A percentile compares a stretch with the other conserved stretches of the same genome.
Conservation (phyloP, 2,797 vertebrate species). For the Sebastes cheni region DNA sequence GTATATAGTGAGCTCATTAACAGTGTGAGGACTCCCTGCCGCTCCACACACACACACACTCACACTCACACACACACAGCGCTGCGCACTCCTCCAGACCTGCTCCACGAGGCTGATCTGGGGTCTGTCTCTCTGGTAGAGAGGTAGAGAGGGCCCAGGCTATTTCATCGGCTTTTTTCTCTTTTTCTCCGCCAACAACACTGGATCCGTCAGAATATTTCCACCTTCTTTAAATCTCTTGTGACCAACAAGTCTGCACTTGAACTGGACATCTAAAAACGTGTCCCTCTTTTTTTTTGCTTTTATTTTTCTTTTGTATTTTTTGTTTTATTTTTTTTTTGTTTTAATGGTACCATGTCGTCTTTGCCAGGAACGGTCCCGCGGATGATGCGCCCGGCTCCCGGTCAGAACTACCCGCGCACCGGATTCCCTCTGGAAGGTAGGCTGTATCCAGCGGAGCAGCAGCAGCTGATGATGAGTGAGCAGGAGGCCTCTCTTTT, state of each 20-base stretch:
- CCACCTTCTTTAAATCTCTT: conserved; percentile 11
- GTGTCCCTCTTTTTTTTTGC: conserved; percentile 2
- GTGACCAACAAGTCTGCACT: conserved; percentile 41
- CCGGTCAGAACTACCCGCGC: conserved; percentile 90
- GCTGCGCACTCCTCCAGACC: neutral
- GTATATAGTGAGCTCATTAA: neutral
- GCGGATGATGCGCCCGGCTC: conserved; percentile 90
- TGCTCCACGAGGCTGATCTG: conserved; percentile 21
- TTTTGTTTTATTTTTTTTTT: neutral
- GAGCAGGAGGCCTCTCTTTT: neutral
- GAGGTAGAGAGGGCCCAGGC: neutral
- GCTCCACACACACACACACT: neutral
- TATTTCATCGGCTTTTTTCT: conserved; percentile 7
- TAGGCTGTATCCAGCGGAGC: conserved; percentile 57
- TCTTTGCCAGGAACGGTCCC: conserved; percentile 87
- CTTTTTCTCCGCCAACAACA: conserved; percentile 4
- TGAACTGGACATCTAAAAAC: conserved; percentile 43
- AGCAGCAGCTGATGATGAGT: neutral
- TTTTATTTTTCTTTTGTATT: neutral
- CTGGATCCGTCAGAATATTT: conserved; percentile 8
- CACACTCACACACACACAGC: too few species aligned
- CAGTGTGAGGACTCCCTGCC: conserved; percentile 29
- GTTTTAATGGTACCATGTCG: conserved; percentile 60
- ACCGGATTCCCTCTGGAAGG: conserved; percentile 92
- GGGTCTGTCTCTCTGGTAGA: conserved; percentile 10